phyloP scores from a whole-genome alignment of 2,797 vertebrate genomes.

The Cynopterus sphinx region DNA sequence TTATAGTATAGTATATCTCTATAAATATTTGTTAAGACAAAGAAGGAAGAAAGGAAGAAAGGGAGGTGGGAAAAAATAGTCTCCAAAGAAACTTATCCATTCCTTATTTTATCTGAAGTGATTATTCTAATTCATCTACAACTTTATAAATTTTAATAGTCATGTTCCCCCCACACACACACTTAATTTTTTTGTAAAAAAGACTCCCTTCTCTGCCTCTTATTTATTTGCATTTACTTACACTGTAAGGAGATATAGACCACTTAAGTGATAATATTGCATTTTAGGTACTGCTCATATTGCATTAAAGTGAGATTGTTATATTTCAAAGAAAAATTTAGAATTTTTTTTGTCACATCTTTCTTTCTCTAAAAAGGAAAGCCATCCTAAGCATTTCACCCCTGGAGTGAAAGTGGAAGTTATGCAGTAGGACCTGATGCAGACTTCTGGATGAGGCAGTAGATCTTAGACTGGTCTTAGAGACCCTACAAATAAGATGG shows the following conservation, averaged over 20 bases:
- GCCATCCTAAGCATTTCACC: background rate
- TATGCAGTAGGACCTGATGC: background rate
- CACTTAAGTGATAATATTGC: background rate
- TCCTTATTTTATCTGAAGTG: background rate
- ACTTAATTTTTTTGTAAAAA: background rate
- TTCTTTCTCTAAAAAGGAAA: background rate
- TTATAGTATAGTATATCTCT: background rate
- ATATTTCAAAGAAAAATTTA: background rate
- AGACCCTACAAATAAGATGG: background rate
- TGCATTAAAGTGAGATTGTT: background rate
- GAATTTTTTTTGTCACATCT: background rate
- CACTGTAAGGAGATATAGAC: background rate
- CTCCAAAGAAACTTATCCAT: background rate
- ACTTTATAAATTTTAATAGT: background rate
- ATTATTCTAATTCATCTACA: background rate
- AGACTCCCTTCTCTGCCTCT: background rate
- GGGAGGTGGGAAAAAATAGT: background rate
- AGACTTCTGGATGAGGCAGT: background rate
- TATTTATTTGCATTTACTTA: background rate
- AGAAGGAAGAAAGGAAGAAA: background rate
- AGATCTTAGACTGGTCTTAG: background rate
- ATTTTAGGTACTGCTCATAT: background rate
- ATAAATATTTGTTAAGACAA: background rate
- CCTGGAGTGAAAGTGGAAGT: background rate
- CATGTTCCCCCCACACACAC: background rate